Evolutionary conservation across 2,888 invertebrate genomes (phyloP).

Genomic region (Ormia ochracea): DNA sequence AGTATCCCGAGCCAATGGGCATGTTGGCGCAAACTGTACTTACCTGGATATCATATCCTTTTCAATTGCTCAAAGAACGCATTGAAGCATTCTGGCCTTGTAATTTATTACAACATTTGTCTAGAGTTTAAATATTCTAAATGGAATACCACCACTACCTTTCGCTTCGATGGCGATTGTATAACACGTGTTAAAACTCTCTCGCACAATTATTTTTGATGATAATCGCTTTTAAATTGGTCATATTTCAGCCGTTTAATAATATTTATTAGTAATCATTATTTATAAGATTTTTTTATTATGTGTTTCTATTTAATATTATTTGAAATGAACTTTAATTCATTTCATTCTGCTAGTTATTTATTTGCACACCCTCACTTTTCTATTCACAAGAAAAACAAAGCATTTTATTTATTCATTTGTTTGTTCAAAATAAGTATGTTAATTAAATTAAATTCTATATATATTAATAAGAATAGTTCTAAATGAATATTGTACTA

Average conservation of each 20-base stretch:
- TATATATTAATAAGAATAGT: not conserved
- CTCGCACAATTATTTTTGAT: conserved; percentile 47
- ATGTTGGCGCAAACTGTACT: conserved; percentile 87
- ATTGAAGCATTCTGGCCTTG: conserved; percentile 88
- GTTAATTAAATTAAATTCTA: conserved; percentile 26
- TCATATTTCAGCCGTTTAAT: conserved; percentile 29
- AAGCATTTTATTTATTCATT: conserved; percentile 34
- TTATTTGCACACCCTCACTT: conserved; percentile 23
- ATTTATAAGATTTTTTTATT: conserved; percentile 15
- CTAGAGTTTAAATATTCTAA: conserved; percentile 79
- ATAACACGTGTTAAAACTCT: conserved; percentile 45
- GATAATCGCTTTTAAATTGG: conserved; percentile 9
- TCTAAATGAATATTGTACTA: conserved; percentile 46
- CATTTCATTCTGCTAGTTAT: conserved; percentile 10
- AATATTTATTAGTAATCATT: conserved; percentile 21
- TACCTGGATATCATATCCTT: conserved; percentile 87
- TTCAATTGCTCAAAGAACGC: conserved; percentile 86
- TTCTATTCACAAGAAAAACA: conserved; percentile 16
- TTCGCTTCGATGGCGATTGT: conserved; percentile 33
- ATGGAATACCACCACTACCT: conserved; percentile 11
- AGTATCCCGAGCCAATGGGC: conserved; percentile 94
- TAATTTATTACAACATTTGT: conserved; percentile 86
- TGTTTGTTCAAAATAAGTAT: conserved; percentile 24
- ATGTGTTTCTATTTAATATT: not conserved
- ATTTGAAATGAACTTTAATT: not conserved